phyloP scores from a whole-genome alignment of 2,888 invertebrate species.

The Ryuthela nishihirai region DNA sequence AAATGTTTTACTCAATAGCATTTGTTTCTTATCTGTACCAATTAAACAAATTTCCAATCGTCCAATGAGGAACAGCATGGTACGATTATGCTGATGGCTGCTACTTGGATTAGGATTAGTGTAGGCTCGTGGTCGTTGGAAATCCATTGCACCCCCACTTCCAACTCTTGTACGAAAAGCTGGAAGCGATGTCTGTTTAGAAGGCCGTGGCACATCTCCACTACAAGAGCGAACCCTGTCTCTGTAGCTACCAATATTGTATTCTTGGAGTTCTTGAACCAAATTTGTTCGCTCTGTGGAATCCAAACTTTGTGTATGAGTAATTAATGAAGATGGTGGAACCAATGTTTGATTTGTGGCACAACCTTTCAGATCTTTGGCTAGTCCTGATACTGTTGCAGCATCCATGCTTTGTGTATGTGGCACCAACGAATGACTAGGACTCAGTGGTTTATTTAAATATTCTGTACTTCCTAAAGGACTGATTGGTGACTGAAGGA shows the following conservation, averaged over 20 bases:
- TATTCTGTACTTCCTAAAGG: conserved; percentile 8
- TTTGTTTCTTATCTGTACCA: conserved; percentile 87
- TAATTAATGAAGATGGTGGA: conserved; percentile 33
- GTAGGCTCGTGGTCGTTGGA: conserved; percentile 22
- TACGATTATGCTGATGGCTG: conserved; percentile 66
- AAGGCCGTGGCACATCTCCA: conserved; percentile 30
- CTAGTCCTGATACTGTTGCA: conserved; percentile 8
- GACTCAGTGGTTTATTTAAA: conserved; percentile 4
- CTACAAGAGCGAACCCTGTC: conserved; percentile 34
- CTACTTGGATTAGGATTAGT: conserved; percentile 17
- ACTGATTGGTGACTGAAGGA: conserved; percentile 18
- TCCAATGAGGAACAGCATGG: conserved; percentile 89
- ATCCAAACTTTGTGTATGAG: conserved; percentile 37
- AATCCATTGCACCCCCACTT: conserved; percentile 23
- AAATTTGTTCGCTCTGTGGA: conserved; percentile 22
- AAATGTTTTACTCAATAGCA: conserved; percentile 79
- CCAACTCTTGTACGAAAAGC: conserved; percentile 19
- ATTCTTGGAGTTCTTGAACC: conserved; percentile 28
- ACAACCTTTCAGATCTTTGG: conserved; percentile 16
- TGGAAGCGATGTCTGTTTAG: conserved; percentile 35
- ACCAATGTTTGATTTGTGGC: conserved; percentile 8
- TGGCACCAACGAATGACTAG: conserved; percentile 25
- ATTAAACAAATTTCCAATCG: conserved; percentile 81
- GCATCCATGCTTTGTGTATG: conserved; percentile 39
- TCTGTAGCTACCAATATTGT: conserved; percentile 4